A percentile compares a stretch with the other conserved stretches of the same genome.
phyloP scores from a whole-genome alignment of 2,113 vertebrate species.

The Ifrita kowaldi region DNA sequence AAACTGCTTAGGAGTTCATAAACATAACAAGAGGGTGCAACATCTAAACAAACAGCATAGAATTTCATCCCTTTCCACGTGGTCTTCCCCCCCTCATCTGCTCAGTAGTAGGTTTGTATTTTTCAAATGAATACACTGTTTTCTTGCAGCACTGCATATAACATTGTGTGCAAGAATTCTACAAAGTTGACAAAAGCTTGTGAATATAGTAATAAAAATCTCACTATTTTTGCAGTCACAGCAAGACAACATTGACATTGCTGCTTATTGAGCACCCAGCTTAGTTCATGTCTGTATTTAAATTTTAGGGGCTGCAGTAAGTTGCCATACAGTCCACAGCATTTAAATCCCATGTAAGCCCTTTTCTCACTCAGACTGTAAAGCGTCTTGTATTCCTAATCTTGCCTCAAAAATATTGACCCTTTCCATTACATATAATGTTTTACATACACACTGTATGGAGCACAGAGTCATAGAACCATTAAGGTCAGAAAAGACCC shows the following conservation, averaged over 20 bases:
- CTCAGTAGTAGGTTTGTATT: neutral
- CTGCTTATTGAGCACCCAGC: neutral
- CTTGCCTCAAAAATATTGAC: neutral
- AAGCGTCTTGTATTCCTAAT: neutral
- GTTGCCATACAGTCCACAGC: neutral
- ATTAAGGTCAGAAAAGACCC: neutral
- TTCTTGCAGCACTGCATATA: neutral
- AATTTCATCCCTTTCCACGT: neutral
- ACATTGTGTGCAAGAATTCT: neutral
- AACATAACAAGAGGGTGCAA: neutral
- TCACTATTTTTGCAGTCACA: neutral
- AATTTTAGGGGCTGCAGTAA: neutral
- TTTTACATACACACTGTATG: neutral
- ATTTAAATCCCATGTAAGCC: neutral
- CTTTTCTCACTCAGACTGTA: neutral
- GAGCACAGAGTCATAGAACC: neutral
- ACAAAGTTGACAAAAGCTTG: neutral
- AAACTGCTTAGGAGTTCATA: neutral
- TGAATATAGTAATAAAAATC: neutral
- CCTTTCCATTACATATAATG: neutral
- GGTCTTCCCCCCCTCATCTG: accelerated
- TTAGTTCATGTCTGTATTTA: neutral
- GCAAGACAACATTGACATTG: neutral
- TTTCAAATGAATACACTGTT: neutral
- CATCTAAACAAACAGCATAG: neutral